Percentiles rank a stretch among this genome's conserved stretches.
These are phyloP conservation scores for Euleptes europaea DNA, from an alignment of 2,113 vertebrate genomes.

Conservation along the genomic window DNA sequence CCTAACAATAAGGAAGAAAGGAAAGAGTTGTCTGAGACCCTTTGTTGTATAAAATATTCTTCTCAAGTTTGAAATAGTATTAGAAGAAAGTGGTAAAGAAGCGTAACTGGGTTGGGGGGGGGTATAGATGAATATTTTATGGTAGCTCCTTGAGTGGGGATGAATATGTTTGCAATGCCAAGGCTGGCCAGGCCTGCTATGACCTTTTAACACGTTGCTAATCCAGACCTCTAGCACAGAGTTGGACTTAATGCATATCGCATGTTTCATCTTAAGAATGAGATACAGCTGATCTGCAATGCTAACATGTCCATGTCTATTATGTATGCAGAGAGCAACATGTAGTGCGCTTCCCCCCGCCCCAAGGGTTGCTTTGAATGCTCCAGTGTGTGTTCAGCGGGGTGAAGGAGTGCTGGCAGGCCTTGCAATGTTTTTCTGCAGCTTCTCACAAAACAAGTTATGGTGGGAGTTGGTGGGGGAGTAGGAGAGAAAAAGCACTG, in stretches of 20 bases:
- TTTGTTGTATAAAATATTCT: background rate
- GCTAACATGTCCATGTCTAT: background rate
- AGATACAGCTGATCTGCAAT: background rate
- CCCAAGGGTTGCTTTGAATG: fast-evolving
- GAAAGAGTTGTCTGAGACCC: background rate
- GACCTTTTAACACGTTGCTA: background rate
- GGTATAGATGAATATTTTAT: fast-evolving
- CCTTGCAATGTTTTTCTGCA: slow-evolving; percentile 3
- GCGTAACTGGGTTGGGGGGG: background rate
- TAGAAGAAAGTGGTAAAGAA: background rate
- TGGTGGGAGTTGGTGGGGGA: background rate
- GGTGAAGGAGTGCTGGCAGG: background rate
- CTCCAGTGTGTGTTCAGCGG: fast-evolving
- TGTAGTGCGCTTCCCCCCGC: background rate
- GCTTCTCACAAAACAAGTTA: background rate
- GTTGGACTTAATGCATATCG: fast-evolving
- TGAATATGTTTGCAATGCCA: fast-evolving
- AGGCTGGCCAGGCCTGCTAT: fast-evolving
- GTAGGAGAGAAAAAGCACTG: background rate
- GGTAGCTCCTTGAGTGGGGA: fast-evolving
- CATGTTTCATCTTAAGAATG: background rate
- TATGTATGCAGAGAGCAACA: fast-evolving
- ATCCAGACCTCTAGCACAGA: background rate
- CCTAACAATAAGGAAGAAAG: background rate
- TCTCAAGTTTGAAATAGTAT: background rate